Evolutionary conservation across 2,888 invertebrate species (phyloP).

Genomic region (Arge pagana): DNA sequence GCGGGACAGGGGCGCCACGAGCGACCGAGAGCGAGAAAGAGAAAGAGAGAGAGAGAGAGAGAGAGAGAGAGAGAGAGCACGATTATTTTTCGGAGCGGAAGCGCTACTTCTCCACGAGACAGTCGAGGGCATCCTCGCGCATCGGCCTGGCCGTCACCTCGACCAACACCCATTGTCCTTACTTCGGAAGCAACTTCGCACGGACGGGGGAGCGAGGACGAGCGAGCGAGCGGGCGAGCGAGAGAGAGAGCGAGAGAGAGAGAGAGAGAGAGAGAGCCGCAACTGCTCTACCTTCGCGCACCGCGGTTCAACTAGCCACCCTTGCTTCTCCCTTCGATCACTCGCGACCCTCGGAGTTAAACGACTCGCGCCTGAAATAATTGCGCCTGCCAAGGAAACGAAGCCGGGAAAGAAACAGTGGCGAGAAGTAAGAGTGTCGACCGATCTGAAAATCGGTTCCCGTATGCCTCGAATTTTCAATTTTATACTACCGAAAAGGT

Average conservation of each 20-base stretch:
- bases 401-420: neutral
- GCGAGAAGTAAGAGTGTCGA: neutral
- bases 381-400: neutral
- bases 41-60: slow-evolving; percentile 19
- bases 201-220: slow-evolving; percentile 3
- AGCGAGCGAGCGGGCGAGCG: too few species aligned
- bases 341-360: neutral
- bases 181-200: slow-evolving; percentile 11
- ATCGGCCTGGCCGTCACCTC: slow-evolving; percentile 1
- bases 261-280: too few species aligned
- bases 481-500: too few species aligned
- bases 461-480: slow-evolving; percentile 24
- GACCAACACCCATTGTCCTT: neutral
- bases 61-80: slow-evolving; percentile 27
- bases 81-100: slow-evolving; percentile 34
- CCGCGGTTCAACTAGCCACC: slow-evolving; percentile 17
- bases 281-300: slow-evolving; percentile 22
- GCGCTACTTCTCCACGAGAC: slow-evolving; percentile 29
- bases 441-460: slow-evolving; percentile 25
- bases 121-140: neutral
- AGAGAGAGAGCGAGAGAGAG: too few species aligned
- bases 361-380: neutral
- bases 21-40: neutral
- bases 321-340: slow-evolving; percentile 22
- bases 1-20: too few species aligned